These are phyloP conservation scores for Centropus bengalensis DNA, from an alignment of 2,113 vertebrate genomes.

Conservation along the genomic window DNA sequence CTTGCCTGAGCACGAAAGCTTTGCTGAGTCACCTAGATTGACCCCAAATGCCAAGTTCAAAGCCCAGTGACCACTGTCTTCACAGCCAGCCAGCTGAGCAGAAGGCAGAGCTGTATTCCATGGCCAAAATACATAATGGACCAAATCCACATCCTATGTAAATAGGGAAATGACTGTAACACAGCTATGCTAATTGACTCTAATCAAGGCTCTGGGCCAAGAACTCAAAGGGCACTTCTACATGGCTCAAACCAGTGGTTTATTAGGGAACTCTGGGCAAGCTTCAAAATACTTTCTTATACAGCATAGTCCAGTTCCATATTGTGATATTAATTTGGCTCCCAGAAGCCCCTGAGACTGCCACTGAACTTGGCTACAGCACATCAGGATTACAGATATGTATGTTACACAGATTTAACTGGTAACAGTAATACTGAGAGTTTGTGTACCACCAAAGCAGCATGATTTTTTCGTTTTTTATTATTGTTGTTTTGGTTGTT, in stretches of 20 bases:
- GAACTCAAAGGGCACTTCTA: constrained; percentile 25
- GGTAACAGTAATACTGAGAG: background rate
- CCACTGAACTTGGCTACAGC: background rate
- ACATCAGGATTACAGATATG: background rate
- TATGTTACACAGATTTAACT: background rate
- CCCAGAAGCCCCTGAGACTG: background rate
- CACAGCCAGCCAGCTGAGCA: constrained; percentile 15
- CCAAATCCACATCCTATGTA: constrained; percentile 41
- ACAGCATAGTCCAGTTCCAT: background rate
- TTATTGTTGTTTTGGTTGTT: background rate
- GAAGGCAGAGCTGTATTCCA: constrained; percentile 22
- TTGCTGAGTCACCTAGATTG: background rate
- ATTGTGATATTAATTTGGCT: background rate
- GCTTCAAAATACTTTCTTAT: background rate
- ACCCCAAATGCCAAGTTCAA: background rate
- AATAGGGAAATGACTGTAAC: constrained; percentile 27
- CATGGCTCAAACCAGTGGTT: background rate
- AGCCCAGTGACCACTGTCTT: background rate
- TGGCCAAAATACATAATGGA: constrained; percentile 52
- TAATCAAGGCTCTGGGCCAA: constrained; percentile 9
- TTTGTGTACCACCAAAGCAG: background rate
- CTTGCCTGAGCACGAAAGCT: background rate
- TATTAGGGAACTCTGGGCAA: background rate
- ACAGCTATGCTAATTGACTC: background rate
- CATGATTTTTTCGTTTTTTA: fast-evolving